Base-by-base conservation (phyloP, 1,140 invertebrate genomes). In the Plectrocnemia conspersa region DNA sequence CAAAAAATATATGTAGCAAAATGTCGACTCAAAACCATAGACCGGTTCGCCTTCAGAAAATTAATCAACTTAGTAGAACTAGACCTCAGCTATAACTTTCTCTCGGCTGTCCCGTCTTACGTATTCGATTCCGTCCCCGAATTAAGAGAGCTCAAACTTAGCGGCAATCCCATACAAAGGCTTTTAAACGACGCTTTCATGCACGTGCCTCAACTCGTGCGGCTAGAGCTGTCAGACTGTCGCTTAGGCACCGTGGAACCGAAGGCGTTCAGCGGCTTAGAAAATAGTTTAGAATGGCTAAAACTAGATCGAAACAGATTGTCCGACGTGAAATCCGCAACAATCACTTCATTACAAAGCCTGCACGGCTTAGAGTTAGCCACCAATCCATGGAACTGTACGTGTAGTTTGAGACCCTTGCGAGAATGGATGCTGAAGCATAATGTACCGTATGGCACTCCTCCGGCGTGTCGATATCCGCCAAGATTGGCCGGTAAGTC, bases 331-430 rank as follows among this genome's bases (percentile, higher is more conserved):
- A 70, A 78, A 42, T 77, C 84, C 1, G 70, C 75, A 23, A 80
- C 83, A 10, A 72, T 91, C 16, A 81, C 79, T 4, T 77, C 79
- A 2, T 68, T 92, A 7, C 68, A 80, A 35, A 82, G 79, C 54
- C 70, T 91, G 19, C 84, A 88, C 59, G 86, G 83, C 7, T 67
- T 91, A 36, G 84, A 88, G 62, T 66, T 91, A 21, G 79, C 84
- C 11, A 78, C 77, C 24, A 91, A 91, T 68, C 85, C 84, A 0
- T 91, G 88, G 88, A 83, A 89, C 66, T 91, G 88, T 67, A 82
- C 85, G 24, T 91, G 89, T 68, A 72, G 76, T 13, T 66, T 91
- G n/a, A 73, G 86, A 55, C 82, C 85, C 0, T 65, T 89, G 23
- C 67, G 85, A 11, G 78, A 83, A 54, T 92, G 88, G 88, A 88